Percentiles rank a stretch among this genome's conserved stretches.
Conservation (phyloP, 1,140 invertebrate genomes). For the Subanguina moxae region DNA sequence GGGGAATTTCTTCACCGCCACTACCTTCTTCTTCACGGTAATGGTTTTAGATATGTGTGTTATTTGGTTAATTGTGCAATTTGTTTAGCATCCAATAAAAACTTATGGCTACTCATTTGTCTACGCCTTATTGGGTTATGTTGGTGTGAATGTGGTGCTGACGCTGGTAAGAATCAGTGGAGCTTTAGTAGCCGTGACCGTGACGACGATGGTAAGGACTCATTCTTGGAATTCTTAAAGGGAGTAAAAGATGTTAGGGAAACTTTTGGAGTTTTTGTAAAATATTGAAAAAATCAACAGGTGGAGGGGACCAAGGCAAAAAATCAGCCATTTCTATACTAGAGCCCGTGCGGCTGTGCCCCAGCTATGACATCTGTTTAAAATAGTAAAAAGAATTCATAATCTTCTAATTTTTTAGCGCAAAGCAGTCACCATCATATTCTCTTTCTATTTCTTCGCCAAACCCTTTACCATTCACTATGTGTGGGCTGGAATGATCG, state of each 20-base stretch:
- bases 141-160: conserved; percentile 84
- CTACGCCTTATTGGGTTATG: conserved; percentile 81
- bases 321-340: too few species aligned
- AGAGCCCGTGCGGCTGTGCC: too few species aligned
- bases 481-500: conserved; percentile 80
- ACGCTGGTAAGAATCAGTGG: conserved; percentile 73
- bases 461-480: conserved; percentile 90
- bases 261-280: too few species aligned
- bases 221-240: too few species aligned
- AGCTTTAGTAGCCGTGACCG: conserved; percentile 83
- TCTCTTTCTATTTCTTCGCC: conserved; percentile 86
- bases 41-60: background rate
- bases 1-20: conserved; percentile 73
- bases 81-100: conserved; percentile 66
- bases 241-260: too few species aligned
- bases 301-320: too few species aligned
- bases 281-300: too few species aligned
- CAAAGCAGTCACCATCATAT: conserved; percentile 83
- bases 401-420: too few species aligned
- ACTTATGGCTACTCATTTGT: conserved; percentile 80
- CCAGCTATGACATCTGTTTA: too few species aligned
- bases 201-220: conserved; percentile 32
- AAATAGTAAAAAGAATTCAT: too few species aligned
- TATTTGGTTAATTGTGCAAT: background rate
- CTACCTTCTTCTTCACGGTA: conserved; percentile 75